Evolutionary conservation across 1,140 invertebrate genomes (phyloP).

Genomic region (Aphaenogaster ashmeadi): DNA sequence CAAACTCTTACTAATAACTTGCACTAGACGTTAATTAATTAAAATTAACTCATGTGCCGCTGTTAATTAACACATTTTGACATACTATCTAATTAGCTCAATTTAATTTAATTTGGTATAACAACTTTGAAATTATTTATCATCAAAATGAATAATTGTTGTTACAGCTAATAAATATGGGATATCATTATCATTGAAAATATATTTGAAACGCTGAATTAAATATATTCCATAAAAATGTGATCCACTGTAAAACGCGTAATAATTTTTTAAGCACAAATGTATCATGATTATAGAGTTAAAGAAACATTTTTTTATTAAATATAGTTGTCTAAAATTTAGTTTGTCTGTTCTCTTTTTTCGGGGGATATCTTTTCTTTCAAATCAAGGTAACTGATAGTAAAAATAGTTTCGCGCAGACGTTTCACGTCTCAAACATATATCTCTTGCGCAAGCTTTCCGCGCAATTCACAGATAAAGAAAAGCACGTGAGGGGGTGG

Average conservation of each 20-base stretch:
- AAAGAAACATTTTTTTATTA: background rate
- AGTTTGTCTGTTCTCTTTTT: background rate
- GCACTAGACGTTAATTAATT: constrained; percentile 53
- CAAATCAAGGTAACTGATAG: background rate
- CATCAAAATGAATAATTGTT: constrained; percentile 7
- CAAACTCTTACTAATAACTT: constrained; percentile 61
- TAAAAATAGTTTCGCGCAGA: background rate
- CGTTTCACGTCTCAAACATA: background rate
- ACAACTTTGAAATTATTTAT: background rate
- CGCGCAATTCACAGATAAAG: background rate
- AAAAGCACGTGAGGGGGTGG: background rate
- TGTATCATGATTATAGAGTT: background rate
- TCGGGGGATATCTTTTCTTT: background rate
- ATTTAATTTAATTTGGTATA: constrained; percentile 9
- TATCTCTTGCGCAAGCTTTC: background rate
- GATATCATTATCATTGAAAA: background rate
- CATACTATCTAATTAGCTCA: constrained; percentile 28
- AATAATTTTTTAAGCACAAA: background rate
- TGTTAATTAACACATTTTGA: constrained; percentile 46
- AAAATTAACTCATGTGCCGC: constrained; percentile 36
- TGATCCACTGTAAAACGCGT: background rate
- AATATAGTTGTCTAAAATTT: background rate
- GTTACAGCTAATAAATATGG: background rate
- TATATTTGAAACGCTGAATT: background rate
- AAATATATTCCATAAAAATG: background rate